A percentile compares a stretch with the other conserved stretches of the same genome.
Conservation (phyloP, 1,140 invertebrate genomes). For the Drosophila oshimai region DNA sequence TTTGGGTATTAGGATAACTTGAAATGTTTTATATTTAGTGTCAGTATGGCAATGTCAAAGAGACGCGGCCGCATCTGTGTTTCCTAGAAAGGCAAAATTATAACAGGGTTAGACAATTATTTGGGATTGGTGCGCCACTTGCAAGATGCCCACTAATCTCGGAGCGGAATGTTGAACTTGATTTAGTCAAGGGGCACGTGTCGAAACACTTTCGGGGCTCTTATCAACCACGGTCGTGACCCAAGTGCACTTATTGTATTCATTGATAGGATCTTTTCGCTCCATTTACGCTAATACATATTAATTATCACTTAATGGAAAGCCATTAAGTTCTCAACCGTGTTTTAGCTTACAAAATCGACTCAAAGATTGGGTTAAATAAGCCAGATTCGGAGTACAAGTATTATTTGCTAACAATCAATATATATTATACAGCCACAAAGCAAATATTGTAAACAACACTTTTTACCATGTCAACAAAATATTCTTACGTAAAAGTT, state of each 20-base stretch:
- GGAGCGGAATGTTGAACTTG: background rate
- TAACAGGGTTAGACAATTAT: slow-evolving; percentile 1
- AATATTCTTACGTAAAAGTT: too few species aligned
- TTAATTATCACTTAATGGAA: slow-evolving; percentile 12
- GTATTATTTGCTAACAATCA: background rate
- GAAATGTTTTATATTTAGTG: slow-evolving; percentile 69
- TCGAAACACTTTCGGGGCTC: background rate
- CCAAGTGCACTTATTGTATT: slow-evolving; percentile 5
- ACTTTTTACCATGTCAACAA: too few species aligned
- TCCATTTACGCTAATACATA: background rate
- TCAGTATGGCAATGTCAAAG: slow-evolving; percentile 80
- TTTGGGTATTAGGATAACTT: slow-evolving; percentile 46
- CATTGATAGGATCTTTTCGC: slow-evolving; percentile 16
- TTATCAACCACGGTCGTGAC: slow-evolving; percentile 26
- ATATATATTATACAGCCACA: too few species aligned
- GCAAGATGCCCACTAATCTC: slow-evolving; percentile 33
- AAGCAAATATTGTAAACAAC: too few species aligned
- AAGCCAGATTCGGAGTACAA: background rate
- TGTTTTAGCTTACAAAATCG: background rate
- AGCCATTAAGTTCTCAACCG: background rate
- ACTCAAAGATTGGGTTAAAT: background rate
- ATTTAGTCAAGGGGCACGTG: slow-evolving; percentile 9
- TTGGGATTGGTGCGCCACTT: slow-evolving; percentile 18
- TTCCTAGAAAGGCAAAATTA: slow-evolving; percentile 63
- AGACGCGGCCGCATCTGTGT: slow-evolving; percentile 71